phyloP scores from a whole-genome alignment of 2,113 vertebrate species.

The Notarius lentiginosus region DNA sequence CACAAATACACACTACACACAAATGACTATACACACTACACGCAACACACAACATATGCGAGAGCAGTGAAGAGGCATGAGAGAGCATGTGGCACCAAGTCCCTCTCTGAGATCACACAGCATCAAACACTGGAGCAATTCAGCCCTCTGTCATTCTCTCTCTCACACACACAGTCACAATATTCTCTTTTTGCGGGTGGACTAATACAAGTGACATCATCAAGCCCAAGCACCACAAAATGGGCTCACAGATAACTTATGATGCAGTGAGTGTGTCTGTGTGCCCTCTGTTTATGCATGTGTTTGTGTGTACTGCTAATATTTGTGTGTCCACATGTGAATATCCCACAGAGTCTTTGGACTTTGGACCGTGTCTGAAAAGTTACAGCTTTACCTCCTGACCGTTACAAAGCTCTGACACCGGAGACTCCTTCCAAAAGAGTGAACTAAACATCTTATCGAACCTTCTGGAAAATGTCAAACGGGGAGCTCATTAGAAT shows the following conservation, averaged over 20 bases:
- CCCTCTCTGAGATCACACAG: slow-evolving; percentile 31
- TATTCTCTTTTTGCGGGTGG: slow-evolving; percentile 49
- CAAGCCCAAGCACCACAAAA: slow-evolving; percentile 20
- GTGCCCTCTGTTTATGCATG: neutral
- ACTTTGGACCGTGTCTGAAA: neutral
- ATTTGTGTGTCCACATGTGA: neutral
- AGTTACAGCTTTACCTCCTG: neutral
- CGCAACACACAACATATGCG: slow-evolving; percentile 1
- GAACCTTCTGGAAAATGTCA: neutral
- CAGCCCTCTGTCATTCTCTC: neutral
- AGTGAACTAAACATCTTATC: neutral
- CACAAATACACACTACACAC: neutral
- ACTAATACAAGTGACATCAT: slow-evolving; percentile 42
- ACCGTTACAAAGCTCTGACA: neutral
- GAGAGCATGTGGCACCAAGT: neutral
- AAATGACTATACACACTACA: neutral
- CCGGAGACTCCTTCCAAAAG: neutral
- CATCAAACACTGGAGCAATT: slow-evolving; percentile 28
- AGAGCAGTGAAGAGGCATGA: slow-evolving; percentile 6
- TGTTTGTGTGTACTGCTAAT: neutral
- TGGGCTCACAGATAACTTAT: neutral
- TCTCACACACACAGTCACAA: slow-evolving; percentile 15
- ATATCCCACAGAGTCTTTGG: neutral
- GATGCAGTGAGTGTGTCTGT: slow-evolving; percentile 4
- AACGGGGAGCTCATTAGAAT: no score